Evolutionary conservation across 2,888 invertebrate genomes (phyloP), one percentile per base, ranked within the genome.

Genomic region (Ophion obscuratus): DNA sequence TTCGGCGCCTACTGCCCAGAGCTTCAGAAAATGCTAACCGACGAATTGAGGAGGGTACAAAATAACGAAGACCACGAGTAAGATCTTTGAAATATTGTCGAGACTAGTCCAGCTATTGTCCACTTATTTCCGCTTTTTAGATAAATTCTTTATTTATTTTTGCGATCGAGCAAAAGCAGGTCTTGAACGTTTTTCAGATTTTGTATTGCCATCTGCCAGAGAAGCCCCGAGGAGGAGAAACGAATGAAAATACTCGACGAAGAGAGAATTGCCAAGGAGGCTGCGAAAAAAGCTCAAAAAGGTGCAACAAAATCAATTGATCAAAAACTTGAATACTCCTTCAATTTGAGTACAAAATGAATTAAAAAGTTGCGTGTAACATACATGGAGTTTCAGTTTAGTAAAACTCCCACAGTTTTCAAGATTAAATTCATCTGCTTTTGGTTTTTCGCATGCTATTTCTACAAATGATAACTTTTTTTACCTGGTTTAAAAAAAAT

Each of bases 1-100:
- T 97, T 97, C 90, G 99, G 98, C 0, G 97, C 98, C 0, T 97
- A 98, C 93, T 97, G 98, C 0, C 99, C 98, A 0, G 95, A 96
- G 81, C 95, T 99, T 27, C 95, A 96, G 67, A 95, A 95, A 83
- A 94, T 97, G 71, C 96, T 99, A 75, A 95, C 96, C 53, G 95
- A 96, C 40, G 98, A 98, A 86, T 85, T 94, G 17, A 87, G 89
- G 9, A 89, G 91, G 76, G 84, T 93, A 14, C 91, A 92, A 81
- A 92, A 90, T 57, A 89, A 88, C 24, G 91, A 92, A 62, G 88
- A 92, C 11, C 92, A 92, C 27, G 92, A 92, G 94, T 93, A 88
- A 74, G 89, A 88, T 74, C 7, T 53, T 64, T 17, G 1, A 59
- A 71, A 40, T 79, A 66, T 24, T 47, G 53, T 67, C 24, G 1